Percentiles rank a stretch among this genome's conserved stretches.
Evolutionary conservation across 2,113 vertebrate species (phyloP).

Genomic region (Daphoenositta chrysoptera): DNA sequence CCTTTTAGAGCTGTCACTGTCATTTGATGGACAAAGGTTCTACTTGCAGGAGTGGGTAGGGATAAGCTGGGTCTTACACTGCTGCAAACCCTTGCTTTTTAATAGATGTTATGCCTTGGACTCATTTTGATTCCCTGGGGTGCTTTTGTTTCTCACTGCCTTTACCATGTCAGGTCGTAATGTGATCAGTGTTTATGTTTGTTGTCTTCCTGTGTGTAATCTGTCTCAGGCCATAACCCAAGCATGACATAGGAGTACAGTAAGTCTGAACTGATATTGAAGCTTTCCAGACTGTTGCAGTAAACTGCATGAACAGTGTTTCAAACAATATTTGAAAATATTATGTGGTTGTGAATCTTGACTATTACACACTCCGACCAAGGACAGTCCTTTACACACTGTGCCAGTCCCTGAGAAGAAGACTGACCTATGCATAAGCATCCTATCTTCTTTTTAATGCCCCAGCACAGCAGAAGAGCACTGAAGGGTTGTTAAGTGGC

Average conservation of each 20-base stretch:
- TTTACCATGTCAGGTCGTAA: neutral
- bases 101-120: neutral
- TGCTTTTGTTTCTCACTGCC: neutral
- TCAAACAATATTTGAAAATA: conserved; percentile 38
- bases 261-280: neutral
- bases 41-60: neutral
- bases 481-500: neutral
- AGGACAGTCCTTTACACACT: neutral
- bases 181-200: neutral
- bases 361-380: neutral
- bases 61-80: neutral
- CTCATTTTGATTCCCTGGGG: neutral
- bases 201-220: neutral
- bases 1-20: neutral
- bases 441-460: neutral
- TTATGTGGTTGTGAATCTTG: neutral
- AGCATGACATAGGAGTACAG: neutral
- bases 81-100: neutral
- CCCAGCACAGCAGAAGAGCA: neutral
- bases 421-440: neutral
- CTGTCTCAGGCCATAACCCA: neutral
- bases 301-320: neutral
- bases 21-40: neutral
- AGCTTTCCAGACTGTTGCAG: conserved; percentile 3
- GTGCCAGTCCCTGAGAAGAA: neutral